phyloP scores from a whole-genome alignment of 2,113 vertebrate genomes.

The Corythaeola cristata region DNA sequence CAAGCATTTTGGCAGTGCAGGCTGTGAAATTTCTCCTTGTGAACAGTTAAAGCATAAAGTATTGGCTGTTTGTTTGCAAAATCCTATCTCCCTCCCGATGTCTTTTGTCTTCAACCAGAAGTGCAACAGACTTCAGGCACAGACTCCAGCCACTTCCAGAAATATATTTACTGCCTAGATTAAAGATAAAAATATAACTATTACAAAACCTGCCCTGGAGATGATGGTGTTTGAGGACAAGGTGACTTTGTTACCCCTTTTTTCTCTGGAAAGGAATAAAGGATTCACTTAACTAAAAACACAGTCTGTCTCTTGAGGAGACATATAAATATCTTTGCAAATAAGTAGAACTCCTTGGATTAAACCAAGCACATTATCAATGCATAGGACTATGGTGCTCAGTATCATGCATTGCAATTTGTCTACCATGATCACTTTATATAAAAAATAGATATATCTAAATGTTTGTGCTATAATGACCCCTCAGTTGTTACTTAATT shows the following conservation, averaged over 20 bases:
- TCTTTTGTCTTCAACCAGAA: neutral
- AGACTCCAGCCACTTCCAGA: neutral
- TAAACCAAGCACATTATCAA: neutral
- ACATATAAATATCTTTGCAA: neutral
- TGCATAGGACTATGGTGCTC: neutral
- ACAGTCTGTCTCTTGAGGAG: neutral
- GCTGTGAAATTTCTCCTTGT: neutral
- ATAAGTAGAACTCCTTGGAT: neutral
- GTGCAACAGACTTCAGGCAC: neutral
- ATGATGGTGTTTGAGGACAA: neutral
- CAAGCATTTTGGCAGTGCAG: neutral
- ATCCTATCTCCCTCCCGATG: neutral
- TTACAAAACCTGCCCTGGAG: neutral
- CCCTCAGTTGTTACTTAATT: neutral
- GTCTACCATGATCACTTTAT: neutral
- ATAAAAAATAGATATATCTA: neutral
- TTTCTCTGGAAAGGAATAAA: neutral
- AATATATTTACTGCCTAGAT: neutral
- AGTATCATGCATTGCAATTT: neutral
- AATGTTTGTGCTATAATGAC: neutral
- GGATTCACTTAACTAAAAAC: neutral
- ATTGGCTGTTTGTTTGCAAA: neutral
- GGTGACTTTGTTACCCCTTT: fast-evolving
- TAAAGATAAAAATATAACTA: neutral
- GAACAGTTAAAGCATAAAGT: neutral